Evolutionary conservation across 2,797 vertebrate species (phyloP).

Genomic region (Sebastes paucispinis): DNA sequence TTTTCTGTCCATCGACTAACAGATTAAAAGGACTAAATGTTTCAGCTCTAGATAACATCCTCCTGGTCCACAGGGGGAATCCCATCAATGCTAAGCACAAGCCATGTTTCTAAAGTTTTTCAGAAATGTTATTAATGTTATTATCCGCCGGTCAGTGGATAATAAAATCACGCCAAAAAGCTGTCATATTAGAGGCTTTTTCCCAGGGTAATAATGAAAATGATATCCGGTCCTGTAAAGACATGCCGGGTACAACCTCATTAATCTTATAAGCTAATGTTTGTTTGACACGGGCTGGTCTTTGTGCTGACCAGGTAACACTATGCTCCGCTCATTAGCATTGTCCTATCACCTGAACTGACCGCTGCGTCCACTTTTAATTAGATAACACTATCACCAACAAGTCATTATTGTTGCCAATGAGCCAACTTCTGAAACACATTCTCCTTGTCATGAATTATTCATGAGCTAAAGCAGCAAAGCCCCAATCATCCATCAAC

Average conservation of each 20-base stretch:
- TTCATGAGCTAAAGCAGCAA: slow-evolving; percentile 51
- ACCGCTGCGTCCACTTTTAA: slow-evolving; percentile 42
- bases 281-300: slow-evolving; percentile 4
- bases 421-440: slow-evolving; percentile 51
- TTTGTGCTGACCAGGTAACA: slow-evolving; percentile 3
- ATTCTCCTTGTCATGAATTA: slow-evolving; percentile 52
- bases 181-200: neutral
- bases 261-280: neutral
- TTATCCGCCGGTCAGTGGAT: neutral
- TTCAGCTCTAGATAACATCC: neutral
- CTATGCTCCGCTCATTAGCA: slow-evolving; percentile 32
- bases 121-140: neutral
- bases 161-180: neutral
- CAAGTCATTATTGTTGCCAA: slow-evolving; percentile 45
- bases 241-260: neutral
- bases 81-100: neutral
- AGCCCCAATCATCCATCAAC: slow-evolving; percentile 61
- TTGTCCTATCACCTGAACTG: slow-evolving; percentile 28
- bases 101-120: neutral
- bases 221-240: neutral
- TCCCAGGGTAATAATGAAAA: neutral
- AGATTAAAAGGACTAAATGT: neutral
- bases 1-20: neutral
- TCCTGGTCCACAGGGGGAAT: neutral
- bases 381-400: slow-evolving; percentile 41